These are phyloP conservation scores for Sphaeridia pumilis DNA, from an alignment of 2,888 invertebrate species.

Conservation along the genomic window DNA sequence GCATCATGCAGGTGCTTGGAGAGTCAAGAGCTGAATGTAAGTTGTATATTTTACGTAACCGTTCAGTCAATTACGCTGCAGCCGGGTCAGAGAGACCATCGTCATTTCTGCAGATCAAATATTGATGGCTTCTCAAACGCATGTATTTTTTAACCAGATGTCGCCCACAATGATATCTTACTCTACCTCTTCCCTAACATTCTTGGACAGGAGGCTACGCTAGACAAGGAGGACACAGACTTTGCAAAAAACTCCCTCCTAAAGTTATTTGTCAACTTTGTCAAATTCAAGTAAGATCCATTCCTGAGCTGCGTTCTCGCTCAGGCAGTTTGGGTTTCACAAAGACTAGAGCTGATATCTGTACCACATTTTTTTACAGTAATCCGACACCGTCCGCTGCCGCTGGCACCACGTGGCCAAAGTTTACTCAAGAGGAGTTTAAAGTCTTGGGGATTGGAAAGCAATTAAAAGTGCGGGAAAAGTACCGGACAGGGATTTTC, in stretches of 20 bases:
- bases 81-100: background rate
- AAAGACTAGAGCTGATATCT: background rate
- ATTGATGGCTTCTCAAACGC: too few species aligned
- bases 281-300: conserved; percentile 31
- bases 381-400: conserved; percentile 27
- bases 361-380: conserved; percentile 6
- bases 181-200: conserved; percentile 36
- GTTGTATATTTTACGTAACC: conserved; percentile 3
- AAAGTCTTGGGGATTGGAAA: conserved; percentile 30
- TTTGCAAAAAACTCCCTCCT: conserved; percentile 35
- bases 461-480: conserved; percentile 25
- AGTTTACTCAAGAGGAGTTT: conserved; percentile 25
- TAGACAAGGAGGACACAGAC: conserved; percentile 32
- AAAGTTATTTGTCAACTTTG: conserved; percentile 36
- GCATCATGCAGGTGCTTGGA: conserved; percentile 36
- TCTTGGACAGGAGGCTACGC: conserved; percentile 32
- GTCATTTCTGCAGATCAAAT: too few species aligned
- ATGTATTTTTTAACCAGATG: conserved; percentile 25
- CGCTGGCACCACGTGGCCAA: conserved; percentile 32
- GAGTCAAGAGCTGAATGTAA: conserved; percentile 35
- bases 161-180: conserved; percentile 36
- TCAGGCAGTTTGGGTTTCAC: background rate
- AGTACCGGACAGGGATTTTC: conserved; percentile 33
- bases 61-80: background rate
- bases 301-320: background rate